These are phyloP conservation scores for Siderastrea siderea DNA, from an alignment of 92 coral and sea anemone species.

Conservation along the genomic window DNA sequence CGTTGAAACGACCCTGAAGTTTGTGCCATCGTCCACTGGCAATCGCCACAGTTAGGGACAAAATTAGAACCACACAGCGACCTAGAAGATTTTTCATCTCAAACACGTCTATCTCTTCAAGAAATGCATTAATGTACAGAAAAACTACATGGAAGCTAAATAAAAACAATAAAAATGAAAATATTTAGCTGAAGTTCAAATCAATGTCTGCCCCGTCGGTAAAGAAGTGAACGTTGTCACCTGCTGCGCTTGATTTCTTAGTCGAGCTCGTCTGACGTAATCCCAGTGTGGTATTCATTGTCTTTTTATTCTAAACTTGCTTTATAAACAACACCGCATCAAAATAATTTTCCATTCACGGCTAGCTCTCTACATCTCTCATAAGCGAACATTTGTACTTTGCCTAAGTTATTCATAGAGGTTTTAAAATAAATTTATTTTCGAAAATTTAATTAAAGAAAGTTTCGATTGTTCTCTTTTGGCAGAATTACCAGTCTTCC, in stretches of 20 bases:
- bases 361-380: not conserved
- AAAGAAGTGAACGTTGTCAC: constrained; percentile 32
- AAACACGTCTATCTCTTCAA: not conserved
- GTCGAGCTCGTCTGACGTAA: constrained; percentile 41
- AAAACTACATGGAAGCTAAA: not conserved
- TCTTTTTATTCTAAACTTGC: not conserved
- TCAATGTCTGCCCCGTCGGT: constrained; percentile 10
- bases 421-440: not conserved
- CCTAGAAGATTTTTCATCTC: constrained; percentile 20
- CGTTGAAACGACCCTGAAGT: constrained; percentile 4
- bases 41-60: not conserved
- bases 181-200: constrained; percentile 24
- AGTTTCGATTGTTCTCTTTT: not conserved
- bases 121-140: constrained; percentile 22
- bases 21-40: not conserved
- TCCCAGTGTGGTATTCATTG: not conserved
- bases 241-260: constrained; percentile 15
- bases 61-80: constrained; percentile 10
- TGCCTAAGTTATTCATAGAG: not conserved
- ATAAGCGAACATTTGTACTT: not conserved
- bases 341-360: not conserved
- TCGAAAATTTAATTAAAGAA: not conserved
- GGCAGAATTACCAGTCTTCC: constrained; percentile 28
- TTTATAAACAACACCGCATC: not conserved
- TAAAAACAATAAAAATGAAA: constrained; percentile 2